Evolutionary conservation across 2,113 vertebrate species (phyloP).

Genomic region (Pygoscelis adeliae): DNA sequence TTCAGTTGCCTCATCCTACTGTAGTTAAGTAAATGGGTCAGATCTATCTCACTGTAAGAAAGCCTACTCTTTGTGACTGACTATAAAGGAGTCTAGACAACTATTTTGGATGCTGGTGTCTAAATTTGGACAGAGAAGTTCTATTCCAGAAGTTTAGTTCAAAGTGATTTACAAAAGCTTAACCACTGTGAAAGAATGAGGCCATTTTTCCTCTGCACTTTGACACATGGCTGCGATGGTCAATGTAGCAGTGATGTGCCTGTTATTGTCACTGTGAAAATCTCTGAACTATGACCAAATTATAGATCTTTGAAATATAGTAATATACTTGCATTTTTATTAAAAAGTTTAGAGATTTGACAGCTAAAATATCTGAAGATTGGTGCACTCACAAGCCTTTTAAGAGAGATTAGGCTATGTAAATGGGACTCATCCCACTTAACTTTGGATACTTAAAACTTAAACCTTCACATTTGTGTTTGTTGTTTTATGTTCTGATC

Average conservation of each 20-base stretch:
- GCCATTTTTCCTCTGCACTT: not conserved
- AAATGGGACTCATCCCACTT: not conserved
- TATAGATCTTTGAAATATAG: not conserved
- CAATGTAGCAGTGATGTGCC: not conserved
- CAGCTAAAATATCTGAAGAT: not conserved
- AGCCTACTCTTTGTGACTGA: not conserved
- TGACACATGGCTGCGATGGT: not conserved
- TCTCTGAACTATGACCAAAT: not conserved
- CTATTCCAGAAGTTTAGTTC: not conserved
- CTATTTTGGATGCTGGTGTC: not conserved
- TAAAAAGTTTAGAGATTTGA: not conserved
- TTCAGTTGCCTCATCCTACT: not conserved
- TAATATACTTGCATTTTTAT: not conserved
- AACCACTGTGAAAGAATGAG: not conserved
- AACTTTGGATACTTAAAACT: not conserved
- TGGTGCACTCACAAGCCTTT: not conserved
- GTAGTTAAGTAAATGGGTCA: slow-evolving; percentile 25
- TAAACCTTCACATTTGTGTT: not conserved
- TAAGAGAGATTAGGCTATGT: not conserved
- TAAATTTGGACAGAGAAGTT: slow-evolving; percentile 3
- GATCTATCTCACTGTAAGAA: not conserved
- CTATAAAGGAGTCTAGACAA: slow-evolving; percentile 1
- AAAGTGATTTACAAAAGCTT: not conserved
- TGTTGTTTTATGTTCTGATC: not conserved
- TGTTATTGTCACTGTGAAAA: not conserved